phyloP scores from a whole-genome alignment of 2,797 vertebrate species.

The Mastacembelus armatus region DNA sequence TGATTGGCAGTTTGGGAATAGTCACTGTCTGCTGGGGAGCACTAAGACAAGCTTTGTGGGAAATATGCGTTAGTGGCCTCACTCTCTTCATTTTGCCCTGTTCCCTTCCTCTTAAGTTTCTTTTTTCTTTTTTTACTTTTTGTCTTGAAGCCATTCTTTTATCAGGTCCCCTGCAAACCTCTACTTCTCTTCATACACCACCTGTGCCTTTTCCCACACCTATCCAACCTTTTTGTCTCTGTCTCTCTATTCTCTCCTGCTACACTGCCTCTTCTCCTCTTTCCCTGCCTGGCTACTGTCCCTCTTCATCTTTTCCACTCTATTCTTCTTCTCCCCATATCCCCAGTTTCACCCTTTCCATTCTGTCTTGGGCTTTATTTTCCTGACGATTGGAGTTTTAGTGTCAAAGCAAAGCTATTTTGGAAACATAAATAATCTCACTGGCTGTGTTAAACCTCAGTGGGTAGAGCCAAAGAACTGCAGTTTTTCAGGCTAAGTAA shows the following conservation, averaged over 20 bases:
- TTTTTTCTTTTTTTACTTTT: conserved; percentile 1
- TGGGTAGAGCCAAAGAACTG: conserved; percentile 15
- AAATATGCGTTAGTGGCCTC: conserved; percentile 31
- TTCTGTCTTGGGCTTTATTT: conserved; percentile 33
- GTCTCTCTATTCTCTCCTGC: conserved; percentile 44
- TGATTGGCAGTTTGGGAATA: conserved; percentile 57
- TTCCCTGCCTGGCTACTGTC: conserved; percentile 57
- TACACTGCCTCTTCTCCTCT: conserved; percentile 59
- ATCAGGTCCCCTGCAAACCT: conserved; percentile 5
- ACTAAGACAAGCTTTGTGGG: conserved; percentile 29
- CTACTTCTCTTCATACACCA: conserved; percentile 37
- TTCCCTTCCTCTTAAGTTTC: conserved; percentile 35
- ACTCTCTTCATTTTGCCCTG: background rate
- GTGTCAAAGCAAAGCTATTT: conserved; percentile 12
- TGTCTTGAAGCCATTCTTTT: conserved; percentile 22
- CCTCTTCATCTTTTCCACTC: conserved; percentile 52
- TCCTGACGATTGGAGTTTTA: conserved; percentile 44
- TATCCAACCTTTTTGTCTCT: conserved; percentile 47
- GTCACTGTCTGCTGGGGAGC: conserved; percentile 40
- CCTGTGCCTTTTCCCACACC: conserved; percentile 58
- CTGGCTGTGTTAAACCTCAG: conserved; percentile 41
- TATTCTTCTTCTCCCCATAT: conserved; percentile 28
- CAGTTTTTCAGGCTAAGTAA: conserved; percentile 26
- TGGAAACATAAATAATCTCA: conserved; percentile 61
- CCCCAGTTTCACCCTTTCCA: conserved; percentile 35